Evolutionary conservation across 2,888 invertebrate species (phyloP).

Genomic region (Drosophila pseudotalamancana): DNA sequence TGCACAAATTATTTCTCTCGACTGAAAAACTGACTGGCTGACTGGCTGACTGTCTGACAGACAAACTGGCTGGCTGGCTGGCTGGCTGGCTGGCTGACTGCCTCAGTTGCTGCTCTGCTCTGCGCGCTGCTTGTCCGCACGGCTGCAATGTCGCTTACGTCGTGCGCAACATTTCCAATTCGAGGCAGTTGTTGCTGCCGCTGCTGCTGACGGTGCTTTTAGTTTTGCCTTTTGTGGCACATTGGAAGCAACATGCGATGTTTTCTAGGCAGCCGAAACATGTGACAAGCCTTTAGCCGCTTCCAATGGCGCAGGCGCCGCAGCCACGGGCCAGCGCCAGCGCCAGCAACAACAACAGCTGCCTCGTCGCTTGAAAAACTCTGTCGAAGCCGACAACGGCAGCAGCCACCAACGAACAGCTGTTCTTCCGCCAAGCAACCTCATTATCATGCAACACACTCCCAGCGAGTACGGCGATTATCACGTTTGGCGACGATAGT

Average conservation of each 20-base stretch:
- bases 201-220: constrained; percentile 22
- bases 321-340: constrained; percentile 9
- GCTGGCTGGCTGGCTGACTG: constrained; percentile 27
- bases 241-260: constrained; percentile 68
- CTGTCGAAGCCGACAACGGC: constrained; percentile 33
- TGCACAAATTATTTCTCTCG: constrained; percentile 39
- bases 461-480: constrained; percentile 2
- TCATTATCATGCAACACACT: constrained; percentile 14
- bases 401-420: constrained; percentile 42
- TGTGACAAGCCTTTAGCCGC: constrained; percentile 59
- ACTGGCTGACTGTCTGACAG: constrained; percentile 15
- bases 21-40: constrained; percentile 20
- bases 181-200: constrained; percentile 22
- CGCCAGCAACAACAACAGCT: constrained; percentile 61
- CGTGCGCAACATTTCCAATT: constrained; percentile 59
- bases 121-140: constrained; percentile 23
- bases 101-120: constrained; percentile 36
- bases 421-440: constrained; percentile 21
- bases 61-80: constrained; percentile 20
- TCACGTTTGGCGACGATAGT: constrained; percentile 6
- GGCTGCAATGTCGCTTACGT: constrained; percentile 41
- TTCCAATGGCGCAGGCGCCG: constrained; percentile 70
- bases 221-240: constrained; percentile 65
- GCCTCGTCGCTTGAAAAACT: constrained; percentile 32
- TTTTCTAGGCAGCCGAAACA: constrained; percentile 50